These are phyloP conservation scores for Spicauda simplicius DNA, from an alignment of 2,888 invertebrate genomes.

Conservation along the genomic window DNA sequence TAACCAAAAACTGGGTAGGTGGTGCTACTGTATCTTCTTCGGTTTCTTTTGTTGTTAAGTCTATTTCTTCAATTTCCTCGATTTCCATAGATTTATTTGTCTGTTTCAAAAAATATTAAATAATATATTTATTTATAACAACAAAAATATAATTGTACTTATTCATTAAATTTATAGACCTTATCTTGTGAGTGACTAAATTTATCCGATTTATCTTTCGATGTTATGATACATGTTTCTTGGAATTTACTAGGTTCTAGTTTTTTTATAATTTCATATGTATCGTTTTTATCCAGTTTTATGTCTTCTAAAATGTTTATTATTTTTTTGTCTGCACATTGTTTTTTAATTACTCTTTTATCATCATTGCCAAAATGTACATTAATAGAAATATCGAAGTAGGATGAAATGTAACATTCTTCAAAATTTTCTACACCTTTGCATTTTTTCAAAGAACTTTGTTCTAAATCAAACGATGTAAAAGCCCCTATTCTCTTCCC, in stretches of 20 bases:
- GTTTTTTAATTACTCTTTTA: constrained; percentile 44
- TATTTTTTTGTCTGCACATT: constrained; percentile 64
- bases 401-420: constrained; percentile 51
- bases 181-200: constrained; percentile 17
- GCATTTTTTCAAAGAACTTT: constrained; percentile 37
- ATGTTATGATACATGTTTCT: constrained; percentile 32
- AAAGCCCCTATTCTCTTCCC: constrained; percentile 41
- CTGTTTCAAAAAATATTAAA: not conserved
- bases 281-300: constrained; percentile 57
- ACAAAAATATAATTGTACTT: not conserved
- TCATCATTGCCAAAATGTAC: constrained; percentile 33
- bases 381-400: constrained; percentile 50
- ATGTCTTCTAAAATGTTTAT: constrained; percentile 73
- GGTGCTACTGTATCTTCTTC: constrained; percentile 55
- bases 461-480: constrained; percentile 29
- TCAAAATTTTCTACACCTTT: constrained; percentile 44
- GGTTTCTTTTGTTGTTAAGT: constrained; percentile 46
- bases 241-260: constrained; percentile 57
- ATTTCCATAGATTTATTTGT: constrained; percentile 20
- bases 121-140: too few relatives aligned
- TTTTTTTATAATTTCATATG: constrained; percentile 59
- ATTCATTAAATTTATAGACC: not conserved
- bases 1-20: constrained; percentile 68
- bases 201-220: constrained; percentile 23
- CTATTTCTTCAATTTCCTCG: constrained; percentile 56